Evolutionary conservation across 2,113 vertebrate species (phyloP).

Genomic region (Cochlearius cochlearius): DNA sequence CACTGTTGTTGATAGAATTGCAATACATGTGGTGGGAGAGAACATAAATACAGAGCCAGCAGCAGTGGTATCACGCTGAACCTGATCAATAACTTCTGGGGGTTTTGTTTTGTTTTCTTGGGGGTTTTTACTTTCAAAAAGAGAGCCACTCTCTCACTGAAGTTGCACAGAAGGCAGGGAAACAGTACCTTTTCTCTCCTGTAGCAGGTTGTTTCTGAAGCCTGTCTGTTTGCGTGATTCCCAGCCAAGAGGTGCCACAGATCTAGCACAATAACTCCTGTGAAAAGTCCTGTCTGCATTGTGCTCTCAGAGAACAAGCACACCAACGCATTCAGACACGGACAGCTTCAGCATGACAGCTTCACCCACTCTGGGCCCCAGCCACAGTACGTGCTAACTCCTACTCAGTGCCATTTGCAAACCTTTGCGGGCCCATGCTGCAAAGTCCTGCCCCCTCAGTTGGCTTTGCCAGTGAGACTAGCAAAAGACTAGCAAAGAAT

Average conservation of each 20-base stretch:
- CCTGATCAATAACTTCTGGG: not conserved
- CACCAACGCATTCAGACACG: rapidly evolving
- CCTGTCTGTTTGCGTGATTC: not conserved
- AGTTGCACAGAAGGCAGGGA: not conserved
- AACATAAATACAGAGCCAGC: not conserved
- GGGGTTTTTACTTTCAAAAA: not conserved
- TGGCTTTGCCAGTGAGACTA: not conserved
- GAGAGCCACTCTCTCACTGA: not conserved
- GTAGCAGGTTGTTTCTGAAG: not conserved
- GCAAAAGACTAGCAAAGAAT: not conserved
- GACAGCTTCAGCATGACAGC: not conserved
- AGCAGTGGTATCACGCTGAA: not conserved
- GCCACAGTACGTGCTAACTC: rapidly evolving
- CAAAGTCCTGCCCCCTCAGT: not conserved
- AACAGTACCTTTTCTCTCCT: not conserved
- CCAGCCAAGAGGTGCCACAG: not conserved
- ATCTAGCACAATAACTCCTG: not conserved
- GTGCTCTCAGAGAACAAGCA: not conserved
- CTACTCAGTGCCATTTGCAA: not conserved
- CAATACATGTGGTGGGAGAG: not conserved
- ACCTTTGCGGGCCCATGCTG: not conserved
- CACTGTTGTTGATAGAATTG: not conserved
- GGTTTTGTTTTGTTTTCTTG: not conserved
- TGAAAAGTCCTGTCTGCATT: rapidly evolving
- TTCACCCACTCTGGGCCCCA: not conserved